These are phyloP conservation scores for Amazona vittata DNA, from an alignment of 2,113 vertebrate genomes.

Conservation along the genomic window DNA sequence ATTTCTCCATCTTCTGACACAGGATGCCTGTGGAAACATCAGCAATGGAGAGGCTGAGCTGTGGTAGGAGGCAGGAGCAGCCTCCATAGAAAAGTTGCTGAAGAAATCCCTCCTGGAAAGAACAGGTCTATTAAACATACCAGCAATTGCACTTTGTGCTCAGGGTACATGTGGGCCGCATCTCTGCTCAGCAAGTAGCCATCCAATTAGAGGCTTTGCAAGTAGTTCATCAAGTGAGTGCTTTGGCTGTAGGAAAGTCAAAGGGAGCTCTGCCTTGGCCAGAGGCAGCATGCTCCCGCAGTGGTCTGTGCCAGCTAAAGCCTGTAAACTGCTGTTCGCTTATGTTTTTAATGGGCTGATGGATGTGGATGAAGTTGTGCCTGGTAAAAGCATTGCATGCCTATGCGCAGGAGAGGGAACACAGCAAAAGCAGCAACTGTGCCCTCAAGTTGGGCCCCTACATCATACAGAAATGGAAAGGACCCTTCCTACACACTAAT, in stretches of 20 bases:
- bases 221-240: neutral
- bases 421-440: neutral
- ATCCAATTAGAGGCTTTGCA: neutral
- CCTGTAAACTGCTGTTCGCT: fast-evolving
- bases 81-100: neutral
- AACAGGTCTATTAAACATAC: neutral
- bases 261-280: neutral
- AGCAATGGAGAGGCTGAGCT: neutral
- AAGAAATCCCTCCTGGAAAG: neutral
- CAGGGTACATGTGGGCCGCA: neutral
- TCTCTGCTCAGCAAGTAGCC: neutral
- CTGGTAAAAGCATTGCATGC: fast-evolving
- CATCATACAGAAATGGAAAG: fast-evolving
- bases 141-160: neutral
- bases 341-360: neutral
- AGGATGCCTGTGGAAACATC: fast-evolving
- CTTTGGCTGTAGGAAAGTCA: neutral
- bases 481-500: neutral
- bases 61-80: neutral
- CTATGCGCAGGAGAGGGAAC: fast-evolving
- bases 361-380: neutral
- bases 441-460: neutral
- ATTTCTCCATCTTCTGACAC: neutral
- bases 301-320: neutral
- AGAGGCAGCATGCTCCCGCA: fast-evolving